Evolutionary conservation across 2,113 vertebrate species (phyloP), one percentile per base, ranked within the genome.

Genomic region (Anser brachyrhynchus): DNA sequence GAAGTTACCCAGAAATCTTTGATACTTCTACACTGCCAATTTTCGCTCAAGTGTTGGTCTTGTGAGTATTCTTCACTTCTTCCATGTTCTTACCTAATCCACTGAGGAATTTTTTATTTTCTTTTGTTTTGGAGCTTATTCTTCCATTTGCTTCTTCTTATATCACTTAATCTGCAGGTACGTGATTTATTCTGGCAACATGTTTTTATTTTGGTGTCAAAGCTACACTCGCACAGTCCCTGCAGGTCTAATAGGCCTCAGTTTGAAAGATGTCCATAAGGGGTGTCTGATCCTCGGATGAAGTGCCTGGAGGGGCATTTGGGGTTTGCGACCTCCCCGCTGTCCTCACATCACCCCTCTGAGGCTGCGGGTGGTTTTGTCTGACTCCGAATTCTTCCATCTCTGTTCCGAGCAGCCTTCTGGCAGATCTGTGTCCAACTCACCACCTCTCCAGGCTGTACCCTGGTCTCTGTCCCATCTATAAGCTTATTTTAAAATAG

Each of bases 371-470:
- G 6, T n/a, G n/a, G n/a, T 21, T 82, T 77, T 54, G 8, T 46
- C n/a, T 4, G 6, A 35, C 71, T 57, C 26, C 11, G 6, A 25
- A 58, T 70, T 28, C 22, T 31, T 7, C 9, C 1, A 0, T 21
- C 22, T 54, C 37, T 52, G 4, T 29, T 59, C 51, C 9, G 17
- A 79, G 55, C 41, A 79, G 21, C n/a, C 46, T 69, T 65, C 43
- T 59, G 51, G 43, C 51, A 41, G 71, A 41, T 25, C 29, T 20
- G 11, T 13, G 11, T 11, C 26, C 33, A n/a, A 1, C 28, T 70
- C 57, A 25, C 33, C 57, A 25, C 28, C 11, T 13, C 35, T 43
- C 33, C 28, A 4, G 9, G 8, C 10, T 13, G 5, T 23, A 37
- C 3, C 0, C 15, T 5, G 25, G 33, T 35, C 51, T 65, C 13